Base-by-base conservation (phyloP, 1,140 invertebrate genomes). In the Hycleus cichorii region DNA sequence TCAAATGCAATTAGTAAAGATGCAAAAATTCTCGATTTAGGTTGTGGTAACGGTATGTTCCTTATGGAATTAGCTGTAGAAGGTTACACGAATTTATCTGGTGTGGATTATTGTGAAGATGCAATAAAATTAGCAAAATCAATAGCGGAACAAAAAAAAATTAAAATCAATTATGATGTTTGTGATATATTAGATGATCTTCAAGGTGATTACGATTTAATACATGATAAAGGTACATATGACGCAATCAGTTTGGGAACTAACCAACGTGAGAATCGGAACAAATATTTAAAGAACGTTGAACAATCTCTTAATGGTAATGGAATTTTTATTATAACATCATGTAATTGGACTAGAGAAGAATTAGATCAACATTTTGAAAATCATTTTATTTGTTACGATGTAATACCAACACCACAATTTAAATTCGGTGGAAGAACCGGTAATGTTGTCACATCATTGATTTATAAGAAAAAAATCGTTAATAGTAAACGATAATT, bases 201-300 rank as follows among this genome's bases (percentile, higher is more conserved):
- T 7, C 64, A 75, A 49, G 4, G 48, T 50, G 74, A 75, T 53
- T 91, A 83, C 67, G 79, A 83, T 65, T 65, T 92, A 9, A 76
- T 84, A 0, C 81, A 94, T 49, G 93, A 96, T 72, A 96, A 97
- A 77, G 93, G 95, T 0, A 97, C 94, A 0, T 97, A 93, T 72
- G 93, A 96, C 78, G 92, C 94, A 0, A 85, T 97, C 43, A 88
- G 90, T 69, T 74, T 97, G 4, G 83, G 82, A 69, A 81, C 87
- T 0, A 77, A 88, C 69, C 74, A 86, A 0, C 77, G 79, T 47
- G 69, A 76, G 32, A 84, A 85, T 59, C 76, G 89, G 51, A 44
- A 73, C 39, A 81, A 75, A 18, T 97, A 96, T 67, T 80, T 88
- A 1, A 62, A 80, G 10, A 88, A 85, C 67, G 76, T 93, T 0